Evolutionary conservation across 2,113 vertebrate genomes (phyloP), one percentile per base, ranked within the genome.

Genomic region (Stegastes partitus): DNA sequence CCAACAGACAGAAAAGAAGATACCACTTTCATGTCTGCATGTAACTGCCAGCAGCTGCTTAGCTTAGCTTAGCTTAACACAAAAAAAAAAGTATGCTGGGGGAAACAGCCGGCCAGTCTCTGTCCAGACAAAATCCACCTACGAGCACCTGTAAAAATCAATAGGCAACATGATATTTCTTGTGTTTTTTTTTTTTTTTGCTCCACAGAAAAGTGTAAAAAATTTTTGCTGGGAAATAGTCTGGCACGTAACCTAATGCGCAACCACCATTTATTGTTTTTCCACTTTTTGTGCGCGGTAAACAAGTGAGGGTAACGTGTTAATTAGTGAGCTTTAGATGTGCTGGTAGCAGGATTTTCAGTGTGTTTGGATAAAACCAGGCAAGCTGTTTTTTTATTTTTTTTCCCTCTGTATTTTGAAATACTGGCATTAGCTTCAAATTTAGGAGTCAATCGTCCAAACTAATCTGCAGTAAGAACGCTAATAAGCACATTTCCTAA

Each of bases 1-100:
- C 6, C 18, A 51, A 34, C 21, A 65, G 51, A 31, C 53, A 5
- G 11, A 16, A 19, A 16, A 37, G 15, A 19, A 28, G 14, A 79
- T 62, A 45, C 53, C 51, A 19, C 21, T 31, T 31, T 39, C 11
- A 11, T 25, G 16, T 50, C 9, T 61, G 49, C 8, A 5, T 4
- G 28, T 51, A 53, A 34, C 53, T 61, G 69, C 54, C 25, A 56
- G 51, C 9, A 56, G 66, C 49, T 1, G 11, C 25, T 77, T 77
- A 68, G 44, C 28, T 34, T 77, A 68, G 44, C 28, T 34, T 34
- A 34, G 44, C 28, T 47, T 54, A 50, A 23, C 26, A 39, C 31
- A 72, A 14, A 25, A 47, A 44, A 25, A 47, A 44, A 63, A n/a
- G 31, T 34, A 9, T 34, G 31, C 31, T 34, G 31, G 31, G 31